Base-by-base conservation (phyloP, 92 coral and sea anemone species). In the Bergia puertoricense region DNA sequence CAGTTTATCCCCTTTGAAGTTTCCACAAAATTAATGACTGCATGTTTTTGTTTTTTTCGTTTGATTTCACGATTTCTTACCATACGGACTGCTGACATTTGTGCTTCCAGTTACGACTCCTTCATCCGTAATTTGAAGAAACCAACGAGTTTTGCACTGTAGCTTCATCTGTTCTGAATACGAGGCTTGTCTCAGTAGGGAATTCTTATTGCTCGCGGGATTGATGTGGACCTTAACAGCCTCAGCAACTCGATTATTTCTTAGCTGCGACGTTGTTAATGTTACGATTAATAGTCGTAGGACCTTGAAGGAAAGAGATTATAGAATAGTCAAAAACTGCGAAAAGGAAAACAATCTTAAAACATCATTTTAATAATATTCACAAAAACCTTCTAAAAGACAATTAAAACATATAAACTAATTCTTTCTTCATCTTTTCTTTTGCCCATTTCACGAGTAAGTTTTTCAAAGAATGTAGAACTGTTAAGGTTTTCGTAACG, bases 141-240 rank as follows among this genome's bases (percentile, higher is more conserved):
- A 79, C 82, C 82, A 79, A 43, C 82, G 66, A 79, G 66, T 79
- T 79, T 20, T n/a, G 65, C 82, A 46, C 7, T 50, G 67, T 79
- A 79, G 40, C 67, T 48, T 46, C 66, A 79, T 22, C 42, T 46
- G 67, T 18, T 79, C 82, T 6, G 44, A 23, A 51, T 23, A 79
- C 43, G 43, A 8, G 39, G 82, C 67, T 51, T 23, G 22, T 79
- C 67, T 46, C 66, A 50, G 23, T 7, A 79, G 14, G 8, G 65
- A 46, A 10, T 20, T 30, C 20, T 2, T 30, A 23, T 30, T 50
- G 66, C 82, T 79, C 1, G 59, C 36, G 40, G 65, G 82, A 51
- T 79, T 79, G 66, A 79, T 79, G 8, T 79, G 65, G 82, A 36
- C 40, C 40, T 48, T 48, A 15, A 16, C 62, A 22, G 82, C 43